Percentiles rank a stretch among this genome's conserved stretches.
These are phyloP conservation scores for Cygnus atratus DNA, from an alignment of 2,113 vertebrate genomes.

Conservation along the genomic window DNA sequence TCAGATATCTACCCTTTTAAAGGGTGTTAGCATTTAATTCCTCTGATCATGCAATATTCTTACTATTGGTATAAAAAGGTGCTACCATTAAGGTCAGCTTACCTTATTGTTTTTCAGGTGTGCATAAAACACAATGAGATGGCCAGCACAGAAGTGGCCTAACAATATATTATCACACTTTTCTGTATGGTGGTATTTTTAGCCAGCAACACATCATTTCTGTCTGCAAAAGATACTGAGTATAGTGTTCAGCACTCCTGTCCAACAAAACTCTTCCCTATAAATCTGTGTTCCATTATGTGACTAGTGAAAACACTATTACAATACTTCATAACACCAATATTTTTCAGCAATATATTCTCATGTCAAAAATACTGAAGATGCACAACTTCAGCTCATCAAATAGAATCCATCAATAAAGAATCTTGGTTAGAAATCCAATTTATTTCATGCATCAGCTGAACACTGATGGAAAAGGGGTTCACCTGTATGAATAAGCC, in stretches of 20 bases:
- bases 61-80: neutral
- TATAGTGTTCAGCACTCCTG: neutral
- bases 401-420: conserved; percentile 8
- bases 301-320: conserved; percentile 30
- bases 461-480: neutral
- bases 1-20: neutral
- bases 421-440: neutral
- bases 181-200: conserved; percentile 17
- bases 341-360: conserved; percentile 12
- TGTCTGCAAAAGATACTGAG: conserved; percentile 29
- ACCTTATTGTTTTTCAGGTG: neutral
- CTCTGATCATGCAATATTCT: neutral
- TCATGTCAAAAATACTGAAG: conserved; percentile 16
- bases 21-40: neutral
- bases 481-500: neutral
- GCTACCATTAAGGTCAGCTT: neutral
- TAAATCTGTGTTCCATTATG: neutral
- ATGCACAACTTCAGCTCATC: conserved; percentile 15
- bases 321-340: neutral
- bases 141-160: neutral
- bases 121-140: neutral
- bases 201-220: conserved; percentile 25
- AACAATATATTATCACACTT: neutral
- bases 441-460: neutral
- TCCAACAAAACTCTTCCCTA: conserved; percentile 25